A percentile compares a stretch with the other conserved stretches of the same genome.
Conservation (phyloP, 2,888 invertebrate species). For the Drosophila picticornis region DNA sequence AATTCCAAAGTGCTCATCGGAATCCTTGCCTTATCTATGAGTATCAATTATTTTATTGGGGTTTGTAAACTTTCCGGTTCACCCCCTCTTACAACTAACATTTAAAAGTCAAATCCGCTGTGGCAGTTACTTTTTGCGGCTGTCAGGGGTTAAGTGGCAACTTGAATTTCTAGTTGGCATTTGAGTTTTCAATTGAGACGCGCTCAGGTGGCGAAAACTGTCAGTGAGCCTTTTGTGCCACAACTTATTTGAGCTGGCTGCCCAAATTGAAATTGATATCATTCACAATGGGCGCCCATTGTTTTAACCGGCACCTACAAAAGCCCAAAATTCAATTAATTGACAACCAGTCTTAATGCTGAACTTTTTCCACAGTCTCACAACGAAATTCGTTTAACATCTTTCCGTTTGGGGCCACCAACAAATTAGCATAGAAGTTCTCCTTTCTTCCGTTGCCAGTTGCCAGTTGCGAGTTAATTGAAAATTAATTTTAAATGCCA, state of each 20-base stretch:
- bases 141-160: conserved; percentile 46
- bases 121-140: conserved; percentile 57
- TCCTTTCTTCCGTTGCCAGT: neutral
- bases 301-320: conserved; percentile 56
- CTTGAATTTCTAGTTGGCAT: conserved; percentile 38
- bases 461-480: conserved; percentile 65
- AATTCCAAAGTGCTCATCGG: neutral
- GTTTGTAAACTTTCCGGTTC: neutral
- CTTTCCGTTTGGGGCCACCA: conserved; percentile 13
- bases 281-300: conserved; percentile 52
- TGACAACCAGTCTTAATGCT: conserved; percentile 23
- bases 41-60: neutral
- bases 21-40: neutral
- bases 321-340: conserved; percentile 63
- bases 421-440: conserved; percentile 35
- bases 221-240: conserved; percentile 26
- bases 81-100: conserved; percentile 12
- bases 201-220: conserved; percentile 45
- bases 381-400: conserved; percentile 35
- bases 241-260: conserved; percentile 39
- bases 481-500: conserved; percentile 75
- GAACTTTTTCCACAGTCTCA: conserved; percentile 38
- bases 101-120: conserved; percentile 51
- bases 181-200: conserved; percentile 70
- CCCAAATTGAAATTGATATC: conserved; percentile 67